These are phyloP conservation scores for Erythrocebus patas DNA, from an alignment of 2,113 vertebrate species.

Conservation along the genomic window DNA sequence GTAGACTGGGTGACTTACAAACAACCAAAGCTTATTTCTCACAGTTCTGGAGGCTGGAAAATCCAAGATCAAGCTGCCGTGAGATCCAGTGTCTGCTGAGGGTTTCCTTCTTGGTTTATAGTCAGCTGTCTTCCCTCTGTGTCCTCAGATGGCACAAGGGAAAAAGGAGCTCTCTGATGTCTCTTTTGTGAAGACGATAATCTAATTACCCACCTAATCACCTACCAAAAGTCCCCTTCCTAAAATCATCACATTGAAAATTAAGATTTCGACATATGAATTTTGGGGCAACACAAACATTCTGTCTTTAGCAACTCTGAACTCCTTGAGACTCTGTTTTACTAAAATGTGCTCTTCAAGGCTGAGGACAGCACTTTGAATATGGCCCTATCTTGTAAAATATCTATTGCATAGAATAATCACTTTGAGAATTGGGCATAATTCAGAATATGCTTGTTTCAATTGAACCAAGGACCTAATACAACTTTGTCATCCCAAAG, in stretches of 20 bases:
- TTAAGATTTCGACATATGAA: too few species aligned
- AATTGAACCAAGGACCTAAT: background rate
- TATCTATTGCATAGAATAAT: background rate
- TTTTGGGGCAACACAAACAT: too few species aligned
- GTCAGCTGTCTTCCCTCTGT: background rate
- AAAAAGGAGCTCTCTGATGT: background rate
- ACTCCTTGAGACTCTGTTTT: background rate
- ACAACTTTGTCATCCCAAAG: background rate
- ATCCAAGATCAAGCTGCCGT: background rate
- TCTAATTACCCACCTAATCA: background rate
- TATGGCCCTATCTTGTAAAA: background rate
- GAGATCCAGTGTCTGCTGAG: background rate
- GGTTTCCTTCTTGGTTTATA: background rate
- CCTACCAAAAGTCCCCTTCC: background rate
- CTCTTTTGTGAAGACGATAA: background rate
- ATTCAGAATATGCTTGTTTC: background rate
- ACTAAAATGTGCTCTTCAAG: background rate
- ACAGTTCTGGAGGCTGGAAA: background rate
- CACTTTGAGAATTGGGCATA: background rate
- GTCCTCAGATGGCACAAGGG: background rate
- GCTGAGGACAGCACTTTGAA: background rate
- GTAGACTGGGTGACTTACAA: background rate
- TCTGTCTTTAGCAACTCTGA: background rate
- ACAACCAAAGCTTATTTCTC: background rate
- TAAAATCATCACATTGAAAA: accelerated